Base-by-base conservation (phyloP, 2,888 invertebrate species). In the Pilophorus perplexus region DNA sequence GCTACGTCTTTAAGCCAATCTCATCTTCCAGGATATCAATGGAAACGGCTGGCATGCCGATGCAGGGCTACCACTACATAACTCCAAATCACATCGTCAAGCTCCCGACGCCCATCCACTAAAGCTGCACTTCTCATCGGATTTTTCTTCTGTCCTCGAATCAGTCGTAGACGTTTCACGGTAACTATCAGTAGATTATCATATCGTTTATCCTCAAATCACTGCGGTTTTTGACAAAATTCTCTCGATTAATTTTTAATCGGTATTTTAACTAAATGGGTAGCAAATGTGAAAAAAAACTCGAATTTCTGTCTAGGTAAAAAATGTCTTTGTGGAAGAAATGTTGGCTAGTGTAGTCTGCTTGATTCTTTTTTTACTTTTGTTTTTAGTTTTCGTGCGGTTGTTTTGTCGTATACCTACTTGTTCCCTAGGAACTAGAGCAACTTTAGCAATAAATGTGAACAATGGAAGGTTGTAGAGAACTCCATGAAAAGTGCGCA, bases 1-100 rank as follows among this genome's bases (percentile, higher is more conserved):
- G n/a, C n/a, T n/a, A n/a, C n/a, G n/a, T n/a, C n/a, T n/a, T n/a
- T n/a, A n/a, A n/a, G n/a, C n/a, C n/a, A n/a, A n/a, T n/a, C n/a
- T n/a, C n/a, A n/a, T n/a, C n/a, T n/a, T n/a, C n/a, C 85, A 93
- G 93, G 86, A 92, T 93, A 89, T 90, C 92, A 69, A 90, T 93
- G 90, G 93, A 93, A 83, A 93, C 93, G 66, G 90, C 93, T 74
- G 91, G 92, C 71, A 84, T 93, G 81, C 90, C 91, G 75, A 86
- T 92, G 82, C 89, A 90, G 70, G 90, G 91, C 74, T 92, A 91
- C 81, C 92, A 91, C 80, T 92, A 91, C 84, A 89, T 93, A 80
- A 87, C 91, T 74, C 92, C 92, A 73, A 92, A 91, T 81, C 90
- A 92, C 82, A 92, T 92, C 79, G 90, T 92, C 76, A 92, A 92